Evolutionary conservation across 2,888 invertebrate species (phyloP), one percentile per base, ranked within the genome.

Genomic region (Drosophila multiciliata): DNA sequence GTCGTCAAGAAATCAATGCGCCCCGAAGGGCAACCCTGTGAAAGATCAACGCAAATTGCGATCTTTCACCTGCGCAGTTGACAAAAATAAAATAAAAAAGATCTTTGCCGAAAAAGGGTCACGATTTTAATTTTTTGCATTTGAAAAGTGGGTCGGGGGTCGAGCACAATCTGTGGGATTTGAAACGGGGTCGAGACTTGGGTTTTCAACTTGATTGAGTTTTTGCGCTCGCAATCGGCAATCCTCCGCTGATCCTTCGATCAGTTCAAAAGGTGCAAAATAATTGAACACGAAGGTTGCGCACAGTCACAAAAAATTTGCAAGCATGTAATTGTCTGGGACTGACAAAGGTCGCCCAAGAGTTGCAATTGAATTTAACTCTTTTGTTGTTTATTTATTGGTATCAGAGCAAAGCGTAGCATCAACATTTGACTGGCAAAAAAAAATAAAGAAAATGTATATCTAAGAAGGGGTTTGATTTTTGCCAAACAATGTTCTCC

Each of bases 251-350:
- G 84, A 80, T 78, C 83, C 72, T 77, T 75, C 76, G 79, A 80
- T 87, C 85, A 73, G 71, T 78, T 80, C 78, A 81, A 84, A 90
- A 86, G 90, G 90, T 89, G 89, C 78, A 83, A 88, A 89, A 90
- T 88, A 88, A 90, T 88, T 88, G 83, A 88, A 73, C 80, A 77
- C 66, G 53, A 86, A 82, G 83, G 79, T 83, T 55, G 78, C 55
- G 75, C 65, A 73, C 70, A 72, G 62, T 45, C 71, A 53, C 17
- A 59, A 66, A 73, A 90, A 92, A 91, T 91, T 91, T 92, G 92
- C 92, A 87, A 92, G 91, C 92, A 90, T 92, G 91, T 92, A 91
- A 91, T 92, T 91, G 91, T 87, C 78, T 87, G 74, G 78, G 78
- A 79, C 67, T 85, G 76, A 80, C 78, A 78, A 76, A 79, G 75